Evolutionary conservation across 2,113 vertebrate species (phyloP), one percentile per base, ranked within the genome.

Genomic region (Ophthalmolycus amberensis): DNA sequence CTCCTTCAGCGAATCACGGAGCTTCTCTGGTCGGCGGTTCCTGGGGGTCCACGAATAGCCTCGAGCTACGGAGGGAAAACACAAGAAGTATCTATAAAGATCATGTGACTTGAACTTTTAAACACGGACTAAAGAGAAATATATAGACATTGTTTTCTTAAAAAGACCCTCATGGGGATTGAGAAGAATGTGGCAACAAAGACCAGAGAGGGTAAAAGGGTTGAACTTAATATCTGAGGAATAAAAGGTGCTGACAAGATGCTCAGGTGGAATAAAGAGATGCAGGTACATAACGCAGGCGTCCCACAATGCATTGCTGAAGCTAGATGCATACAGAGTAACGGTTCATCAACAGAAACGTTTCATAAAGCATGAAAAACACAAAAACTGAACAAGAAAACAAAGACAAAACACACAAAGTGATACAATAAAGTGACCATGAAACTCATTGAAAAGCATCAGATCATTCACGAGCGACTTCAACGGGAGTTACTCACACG

Each of bases 1-100:
- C 90, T 99, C 98, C 95, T 95, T 97, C 80, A 99, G 96, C 58
- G 96, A 94, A 89, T 99, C 97, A 67, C 95, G 94, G 80, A 99
- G 96, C 94, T 96, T 99, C 94, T 97, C 97, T 3, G 96, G 95
- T 58, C 97, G 94, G 88, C 93, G 97, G 90, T 96, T 97, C 95
- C 93, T 97, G 91, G 96, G 95, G 65, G 95, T 95, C 98, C 98
- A 98, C 56, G 95, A 93, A 94, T 96, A 96, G 94, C 96, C 97
- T 92, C 96, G 96, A 93, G 95, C 97, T 99, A 90, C 75, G 18
- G 59, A 75, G 37, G 63, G 58, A 83, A 82, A 87, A 85, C 50
- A 91, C 25, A 18, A 81, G 75, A 74, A 67, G 50, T 82, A 59
- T 69, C n/a, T 67, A 22, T 25, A 22, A 42, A 86, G 82, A 79